Evolutionary conservation across 1,140 invertebrate species (phyloP), one percentile per base, ranked within the genome.

Genomic region (Drosophila oshimai): DNA sequence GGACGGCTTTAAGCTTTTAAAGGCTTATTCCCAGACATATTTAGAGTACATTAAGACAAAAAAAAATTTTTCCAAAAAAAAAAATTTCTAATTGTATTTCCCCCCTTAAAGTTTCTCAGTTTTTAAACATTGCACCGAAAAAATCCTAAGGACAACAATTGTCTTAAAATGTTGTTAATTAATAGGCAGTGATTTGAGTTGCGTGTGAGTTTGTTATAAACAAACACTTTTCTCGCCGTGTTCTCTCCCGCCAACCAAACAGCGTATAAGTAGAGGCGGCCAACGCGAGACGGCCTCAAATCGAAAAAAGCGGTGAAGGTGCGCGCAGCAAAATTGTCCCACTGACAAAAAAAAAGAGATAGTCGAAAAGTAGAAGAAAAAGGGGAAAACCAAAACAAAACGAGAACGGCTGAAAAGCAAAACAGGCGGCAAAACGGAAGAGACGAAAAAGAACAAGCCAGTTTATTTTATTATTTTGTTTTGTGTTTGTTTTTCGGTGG

Each of bases 271-370:
- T 68, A 69, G 29, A 13, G 31, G 61, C 39, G 26, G 28, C 60
- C 13, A 9, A 34, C 34, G 26, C 46, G 22, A 24, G 17, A 37
- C 15, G 33, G 37, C 36, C 15, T 54, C 61, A 69, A 69, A 69
- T 54, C 54, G 55, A 53, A 47, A 55, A 34, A 24, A 73, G 51
- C 55, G 47, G 75, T 58, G 17, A 79, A 79, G 47, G 73, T 54
- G 62, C 50, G 39, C 39, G 64, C 64, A 44, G 17, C 2, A 10
- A 41, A 24, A 34, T 4, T 49, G 29, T 44, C 22, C 22, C 22
- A 12, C 20, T n/a, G n/a, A 3, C 20, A 17, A 15, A 5, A 36
- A 36, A 18, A 39, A 49, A 42, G 12, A 13, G 41, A 44, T 12
- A 12, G 26, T 26, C 41, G 41, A 42, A 26, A 12, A 5, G 12